Conservation (phyloP, 1,140 invertebrate genomes). For the Tenebrio molitor region DNA sequence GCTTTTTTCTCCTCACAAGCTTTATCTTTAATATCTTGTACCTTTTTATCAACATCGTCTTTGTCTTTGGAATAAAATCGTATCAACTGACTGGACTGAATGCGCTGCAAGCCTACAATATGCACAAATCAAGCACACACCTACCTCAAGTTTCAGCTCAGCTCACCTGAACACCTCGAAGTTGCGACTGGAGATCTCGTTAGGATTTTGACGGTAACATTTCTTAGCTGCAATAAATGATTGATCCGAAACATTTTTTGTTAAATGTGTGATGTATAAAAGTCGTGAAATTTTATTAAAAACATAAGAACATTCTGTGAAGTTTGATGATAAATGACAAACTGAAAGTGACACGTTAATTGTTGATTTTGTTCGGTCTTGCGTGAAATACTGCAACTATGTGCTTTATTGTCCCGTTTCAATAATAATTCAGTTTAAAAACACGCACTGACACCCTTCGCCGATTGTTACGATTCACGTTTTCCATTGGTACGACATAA, state of each 20-base stretch:
- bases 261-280: not conserved
- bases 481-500: slow-evolving; percentile 10
- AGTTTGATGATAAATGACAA: slow-evolving; percentile 19
- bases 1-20: slow-evolving; percentile 7
- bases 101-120: not conserved
- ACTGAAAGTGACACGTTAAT: slow-evolving; percentile 20
- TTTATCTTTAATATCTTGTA: slow-evolving; percentile 11
- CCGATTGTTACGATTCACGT: slow-evolving; percentile 12
- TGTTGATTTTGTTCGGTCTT: slow-evolving; percentile 11
- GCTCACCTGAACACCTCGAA: too few species aligned
- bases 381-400: slow-evolving; percentile 8
- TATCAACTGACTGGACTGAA: not conserved
- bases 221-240: slow-evolving; percentile 12
- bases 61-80: slow-evolving; percentile 16
- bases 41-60: slow-evolving; percentile 10
- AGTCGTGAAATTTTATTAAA: not conserved
- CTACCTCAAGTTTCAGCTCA: slow-evolving; percentile 6
- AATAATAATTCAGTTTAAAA: not conserved
- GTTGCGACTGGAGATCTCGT: slow-evolving; percentile 10
- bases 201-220: slow-evolving; percentile 3
- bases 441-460: not conserved
- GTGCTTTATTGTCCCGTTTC: not conserved
- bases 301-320: slow-evolving; percentile 7
- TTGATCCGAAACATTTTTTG: slow-evolving; percentile 14
- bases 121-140: not conserved